Conservation (phyloP, 1,140 invertebrate genomes). For the Tetragnatha versicolor region DNA sequence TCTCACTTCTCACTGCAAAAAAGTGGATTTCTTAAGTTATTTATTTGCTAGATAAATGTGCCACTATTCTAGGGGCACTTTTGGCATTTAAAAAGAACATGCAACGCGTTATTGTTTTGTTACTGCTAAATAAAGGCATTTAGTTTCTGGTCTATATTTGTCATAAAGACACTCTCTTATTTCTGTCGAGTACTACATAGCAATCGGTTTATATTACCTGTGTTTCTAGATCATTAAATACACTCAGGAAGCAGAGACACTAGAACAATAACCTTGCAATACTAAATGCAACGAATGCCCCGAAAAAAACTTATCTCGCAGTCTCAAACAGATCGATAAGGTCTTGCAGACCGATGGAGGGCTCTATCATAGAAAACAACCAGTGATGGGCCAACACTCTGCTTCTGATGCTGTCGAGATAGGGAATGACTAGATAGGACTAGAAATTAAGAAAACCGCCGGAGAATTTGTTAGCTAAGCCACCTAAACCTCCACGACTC, state of each 20-base stretch:
- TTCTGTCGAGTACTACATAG: slow-evolving; percentile 1
- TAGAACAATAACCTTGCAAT: slow-evolving; percentile 51
- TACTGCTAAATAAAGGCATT: slow-evolving; percentile 45
- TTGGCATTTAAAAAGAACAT: slow-evolving; percentile 50
- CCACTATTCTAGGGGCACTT: slow-evolving; percentile 53
- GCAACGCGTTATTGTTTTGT: slow-evolving; percentile 49
- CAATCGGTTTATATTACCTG: neutral
- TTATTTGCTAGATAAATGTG: slow-evolving; percentile 54
- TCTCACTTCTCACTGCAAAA: slow-evolving; percentile 51
- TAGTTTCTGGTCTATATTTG: neutral
- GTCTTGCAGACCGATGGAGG: neutral
- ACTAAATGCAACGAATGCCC: slow-evolving; percentile 48
- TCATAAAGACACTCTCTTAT: neutral
- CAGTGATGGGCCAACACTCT: neutral
- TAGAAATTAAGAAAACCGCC: slow-evolving; percentile 58
- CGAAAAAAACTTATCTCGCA: neutral
- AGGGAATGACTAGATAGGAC: slow-evolving; percentile 4
- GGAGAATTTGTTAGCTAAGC: slow-evolving; percentile 75
- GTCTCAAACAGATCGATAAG: neutral
- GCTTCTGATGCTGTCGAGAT: neutral
- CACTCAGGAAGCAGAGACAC: slow-evolving; percentile 43
- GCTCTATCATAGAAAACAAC: slow-evolving; percentile 1
- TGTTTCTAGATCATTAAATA: slow-evolving; percentile 11
- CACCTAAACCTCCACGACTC: slow-evolving; percentile 82
- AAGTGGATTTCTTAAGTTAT: slow-evolving; percentile 42